Evolutionary conservation across 2,797 vertebrate genomes (phyloP).

Genomic region (Melanogrammus aeglefinus): DNA sequence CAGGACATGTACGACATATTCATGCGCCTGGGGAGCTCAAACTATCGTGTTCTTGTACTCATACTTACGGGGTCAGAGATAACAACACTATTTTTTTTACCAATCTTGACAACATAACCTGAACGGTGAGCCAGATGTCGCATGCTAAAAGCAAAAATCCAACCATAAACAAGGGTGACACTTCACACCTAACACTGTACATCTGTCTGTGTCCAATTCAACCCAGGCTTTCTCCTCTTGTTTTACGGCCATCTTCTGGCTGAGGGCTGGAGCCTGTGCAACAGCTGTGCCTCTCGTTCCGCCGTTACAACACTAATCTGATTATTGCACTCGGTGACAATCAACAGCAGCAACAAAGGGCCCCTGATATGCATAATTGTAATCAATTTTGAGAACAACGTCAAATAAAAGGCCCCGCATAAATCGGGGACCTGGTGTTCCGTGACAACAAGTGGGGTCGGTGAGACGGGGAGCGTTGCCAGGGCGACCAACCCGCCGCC

Average conservation of each 20-base stretch:
- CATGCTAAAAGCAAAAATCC: not conserved
- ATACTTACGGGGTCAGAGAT: not conserved
- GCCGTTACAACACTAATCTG: conserved; percentile 63
- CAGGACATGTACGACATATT: not conserved
- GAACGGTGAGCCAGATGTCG: not conserved
- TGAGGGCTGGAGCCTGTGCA: conserved; percentile 64
- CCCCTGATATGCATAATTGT: conserved; percentile 70
- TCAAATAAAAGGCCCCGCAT: conserved; percentile 57
- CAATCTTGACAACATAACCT: not conserved
- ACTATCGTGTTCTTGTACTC: not conserved
- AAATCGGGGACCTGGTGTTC: conserved; percentile 43
- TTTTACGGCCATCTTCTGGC: conserved; percentile 46
- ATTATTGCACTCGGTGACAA: conserved; percentile 65
- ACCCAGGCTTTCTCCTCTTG: not conserved
- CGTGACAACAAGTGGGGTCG: conserved; percentile 22
- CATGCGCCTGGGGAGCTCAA: not conserved
- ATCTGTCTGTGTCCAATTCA: not conserved
- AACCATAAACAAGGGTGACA: not conserved
- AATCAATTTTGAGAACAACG: conserved; percentile 67
- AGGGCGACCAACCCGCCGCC: conserved; percentile 16
- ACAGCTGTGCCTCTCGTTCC: conserved; percentile 69
- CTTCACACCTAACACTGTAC: not conserved
- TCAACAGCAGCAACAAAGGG: conserved; percentile 43
- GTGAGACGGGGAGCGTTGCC: not conserved
- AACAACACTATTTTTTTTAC: not conserved